Conservation (phyloP, 2,888 invertebrate species). For the Dasysyrphus tricinctus region DNA sequence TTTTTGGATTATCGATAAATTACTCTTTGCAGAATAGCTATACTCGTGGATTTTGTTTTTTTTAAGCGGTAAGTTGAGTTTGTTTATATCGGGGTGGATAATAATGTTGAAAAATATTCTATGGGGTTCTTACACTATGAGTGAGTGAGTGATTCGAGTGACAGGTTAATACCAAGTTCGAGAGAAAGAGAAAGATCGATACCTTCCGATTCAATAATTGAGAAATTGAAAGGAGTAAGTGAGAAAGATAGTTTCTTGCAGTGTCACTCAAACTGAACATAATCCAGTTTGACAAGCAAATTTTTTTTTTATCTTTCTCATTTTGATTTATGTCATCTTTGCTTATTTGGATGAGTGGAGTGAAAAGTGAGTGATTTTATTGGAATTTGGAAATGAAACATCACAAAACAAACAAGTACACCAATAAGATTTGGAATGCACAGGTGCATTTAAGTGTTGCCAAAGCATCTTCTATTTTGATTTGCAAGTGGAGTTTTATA, state of each 20-base stretch:
- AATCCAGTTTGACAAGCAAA: slow-evolving; percentile 19
- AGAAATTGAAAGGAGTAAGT: not conserved
- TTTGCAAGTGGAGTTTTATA: too few species aligned
- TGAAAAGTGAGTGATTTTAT: slow-evolving; percentile 1
- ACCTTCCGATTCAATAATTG: not conserved
- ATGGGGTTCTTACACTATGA: not conserved
- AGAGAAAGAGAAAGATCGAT: slow-evolving; percentile 22
- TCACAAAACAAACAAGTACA: not conserved
- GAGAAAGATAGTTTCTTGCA: not conserved
- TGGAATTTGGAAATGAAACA: slow-evolving; percentile 27
- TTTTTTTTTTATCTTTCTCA: not conserved
- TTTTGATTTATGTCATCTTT: not conserved
- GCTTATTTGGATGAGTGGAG: not conserved
- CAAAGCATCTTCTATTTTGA: not conserved
- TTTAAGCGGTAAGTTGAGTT: slow-evolving; percentile 66
- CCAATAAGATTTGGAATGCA: not conserved
- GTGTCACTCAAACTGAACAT: not conserved
- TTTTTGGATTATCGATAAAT: slow-evolving; percentile 46
- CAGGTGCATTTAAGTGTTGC: slow-evolving; percentile 12
- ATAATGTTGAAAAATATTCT: slow-evolving; percentile 1
- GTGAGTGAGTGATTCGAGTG: slow-evolving; percentile 21
- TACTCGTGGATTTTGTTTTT: slow-evolving; percentile 48
- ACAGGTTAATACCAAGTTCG: slow-evolving; percentile 20
- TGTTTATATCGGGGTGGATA: slow-evolving; percentile 56
- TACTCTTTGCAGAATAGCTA: slow-evolving; percentile 14